Base-by-base conservation (phyloP, 2,888 invertebrate species). In the Pollenia labialis region DNA sequence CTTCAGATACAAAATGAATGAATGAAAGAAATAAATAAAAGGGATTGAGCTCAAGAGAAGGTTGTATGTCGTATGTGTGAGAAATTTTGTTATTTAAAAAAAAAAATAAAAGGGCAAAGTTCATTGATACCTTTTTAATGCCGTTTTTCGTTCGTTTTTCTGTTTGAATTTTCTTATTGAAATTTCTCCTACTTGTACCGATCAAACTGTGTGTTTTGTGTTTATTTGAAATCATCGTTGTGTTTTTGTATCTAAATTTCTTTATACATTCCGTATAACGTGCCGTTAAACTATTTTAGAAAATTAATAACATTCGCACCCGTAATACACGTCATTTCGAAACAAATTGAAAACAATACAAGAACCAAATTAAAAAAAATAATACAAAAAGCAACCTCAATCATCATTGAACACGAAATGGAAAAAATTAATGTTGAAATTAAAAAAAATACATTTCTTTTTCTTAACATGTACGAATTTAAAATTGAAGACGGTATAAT, bases 271-370 rank as follows among this genome's bases (percentile, higher is more conserved):
- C 77, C 11, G 54, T 48, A 58, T 86, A 82, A 83, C 80, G 82
- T 83, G 83, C 58, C 76, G 52, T 76, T 85, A 81, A 85, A 83
- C 76, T 68, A 66, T 85, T 77, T 69, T 71, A 69, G 50, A 86
- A 87, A 87, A 91, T 91, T 91, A 91, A 92, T 91, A 91, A 91
- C 91, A 90, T 91, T 91, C 91, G 91, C 92, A 92, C 91, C 85
- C 87, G 85, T 81, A 84, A 71, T 85, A 62, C 83, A 80, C 62
- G 85, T 87, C 81, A 82, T 81, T 62, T 69, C 18, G 6, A 58
- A 81, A 64, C 40, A 71, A 68, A 74, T 79, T 80, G 74, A 85
- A 81, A 85, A 58, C 60, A 85, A 76, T 69, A 46, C 40, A 46
- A 71, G 32, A 72, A 69, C 23, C 44, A 71, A 80, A 80, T 62